Evolutionary conservation across 2,888 invertebrate genomes (phyloP), one percentile per base, ranked within the genome.

Genomic region (Sarcophaga subvicina): DNA sequence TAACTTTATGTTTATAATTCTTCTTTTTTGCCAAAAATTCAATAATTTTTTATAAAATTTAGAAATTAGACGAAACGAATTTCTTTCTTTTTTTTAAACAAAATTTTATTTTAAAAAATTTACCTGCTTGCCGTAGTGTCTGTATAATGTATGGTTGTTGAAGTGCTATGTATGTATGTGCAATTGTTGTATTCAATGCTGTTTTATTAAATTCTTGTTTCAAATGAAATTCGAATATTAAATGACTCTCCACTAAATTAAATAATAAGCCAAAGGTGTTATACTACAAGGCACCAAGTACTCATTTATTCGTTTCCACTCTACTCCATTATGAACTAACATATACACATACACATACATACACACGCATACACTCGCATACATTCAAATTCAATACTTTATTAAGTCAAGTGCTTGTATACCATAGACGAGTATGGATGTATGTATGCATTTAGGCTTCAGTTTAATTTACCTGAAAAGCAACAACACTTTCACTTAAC

Each of bases 181-280:
- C 2, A 37, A 37, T 10, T 2, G 8, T 37, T 37, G 37, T 37
- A 2, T 37, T 37, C 87, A 89, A 89, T 83, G 63, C 25, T 54
- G 62, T 79, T 87, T 85, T 66, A 82, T 80, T 86, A 79, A 81
- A 86, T 84, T 87, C 64, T 59, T 82, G 75, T 82, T 85, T 85
- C 73, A 54, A 82, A 81, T 78, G 73, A 79, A 83, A 63, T 82
- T 80, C 81, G 85, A 81, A 72, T 64, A 79, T 79, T 70, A 59
- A 83, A 83, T 59, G 45, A 75, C 79, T 79, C 69, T 76, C 75
- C 76, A 82, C 81, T 87, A 85, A 87, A 87, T 87, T 83, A 69
- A 75, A 64, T 83, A 83, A 73, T 67, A 79, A 79, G 78, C 73
- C 73, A 75, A 75, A 83, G 83, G 83, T 83, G 83, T 79, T 79